Conservation (phyloP, 2,113 vertebrate genomes). For the Meriones unguiculatus region DNA sequence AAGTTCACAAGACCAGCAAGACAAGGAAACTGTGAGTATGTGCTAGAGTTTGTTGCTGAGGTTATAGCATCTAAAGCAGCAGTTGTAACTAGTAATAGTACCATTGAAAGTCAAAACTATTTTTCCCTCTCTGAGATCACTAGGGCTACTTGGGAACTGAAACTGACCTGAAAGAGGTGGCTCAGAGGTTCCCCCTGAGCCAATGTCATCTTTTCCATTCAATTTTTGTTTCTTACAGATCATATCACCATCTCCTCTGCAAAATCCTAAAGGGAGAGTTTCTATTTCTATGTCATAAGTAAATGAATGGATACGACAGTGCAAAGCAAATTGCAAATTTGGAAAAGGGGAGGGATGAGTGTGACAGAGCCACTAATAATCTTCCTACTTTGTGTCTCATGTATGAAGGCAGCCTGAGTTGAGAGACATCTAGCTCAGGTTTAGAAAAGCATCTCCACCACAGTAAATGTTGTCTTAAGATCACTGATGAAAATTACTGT, state of each 20-base stretch:
- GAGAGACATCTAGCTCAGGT: slow-evolving; percentile 71
- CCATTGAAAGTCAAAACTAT: background rate
- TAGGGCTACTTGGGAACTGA: background rate
- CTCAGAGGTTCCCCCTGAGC: background rate
- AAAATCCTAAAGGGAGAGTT: slow-evolving; percentile 71
- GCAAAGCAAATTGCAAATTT: slow-evolving; percentile 76
- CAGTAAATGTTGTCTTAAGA: slow-evolving; percentile 84
- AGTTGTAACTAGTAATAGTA: background rate
- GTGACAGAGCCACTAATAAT: slow-evolving; percentile 77
- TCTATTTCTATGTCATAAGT: slow-evolving; percentile 81
- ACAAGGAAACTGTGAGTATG: slow-evolving; percentile 68
- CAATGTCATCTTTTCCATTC: background rate
- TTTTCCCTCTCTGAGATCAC: background rate
- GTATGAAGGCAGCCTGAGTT: slow-evolving; percentile 64
- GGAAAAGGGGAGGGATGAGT: slow-evolving; percentile 7
- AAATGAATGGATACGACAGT: slow-evolving; percentile 71
- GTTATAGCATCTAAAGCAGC: slow-evolving; percentile 22
- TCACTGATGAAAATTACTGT: slow-evolving; percentile 83
- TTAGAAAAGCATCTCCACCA: slow-evolving; percentile 78
- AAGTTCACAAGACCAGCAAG: slow-evolving; percentile 20
- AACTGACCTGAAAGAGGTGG: background rate
- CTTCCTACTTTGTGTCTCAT: slow-evolving; percentile 48
- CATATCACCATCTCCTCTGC: slow-evolving; percentile 68
- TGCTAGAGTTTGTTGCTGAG: slow-evolving; percentile 4
- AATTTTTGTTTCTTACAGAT: slow-evolving; percentile 8